Conservation (phyloP, 2,797 vertebrate genomes). For the Anableps anableps region DNA sequence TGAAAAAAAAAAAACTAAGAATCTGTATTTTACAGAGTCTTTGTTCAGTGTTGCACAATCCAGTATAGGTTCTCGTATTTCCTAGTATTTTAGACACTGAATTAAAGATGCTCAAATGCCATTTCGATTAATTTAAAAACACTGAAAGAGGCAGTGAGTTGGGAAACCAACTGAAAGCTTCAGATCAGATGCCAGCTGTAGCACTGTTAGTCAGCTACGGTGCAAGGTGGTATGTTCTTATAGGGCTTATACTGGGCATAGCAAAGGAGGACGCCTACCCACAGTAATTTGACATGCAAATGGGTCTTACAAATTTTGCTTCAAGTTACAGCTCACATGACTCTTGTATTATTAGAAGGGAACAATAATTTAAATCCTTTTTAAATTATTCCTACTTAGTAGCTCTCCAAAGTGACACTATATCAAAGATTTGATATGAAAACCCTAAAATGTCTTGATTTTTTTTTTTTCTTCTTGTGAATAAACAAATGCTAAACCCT, state of each 20-base stretch:
- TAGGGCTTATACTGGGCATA: background rate
- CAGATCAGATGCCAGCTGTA: background rate
- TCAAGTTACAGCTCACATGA: background rate
- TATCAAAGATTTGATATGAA: background rate
- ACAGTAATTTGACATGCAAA: background rate
- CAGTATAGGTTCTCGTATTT: background rate
- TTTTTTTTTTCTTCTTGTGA: background rate
- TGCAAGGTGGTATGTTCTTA: background rate
- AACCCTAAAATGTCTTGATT: background rate
- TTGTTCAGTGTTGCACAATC: background rate
- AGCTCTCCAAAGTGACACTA: background rate
- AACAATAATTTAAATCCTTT: background rate
- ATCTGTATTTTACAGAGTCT: background rate
- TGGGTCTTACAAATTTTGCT: background rate
- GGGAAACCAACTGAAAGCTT: background rate
- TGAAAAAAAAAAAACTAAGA: background rate
- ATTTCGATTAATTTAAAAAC: background rate
- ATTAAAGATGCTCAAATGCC: background rate
- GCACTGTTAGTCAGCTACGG: background rate
- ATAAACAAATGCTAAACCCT: background rate
- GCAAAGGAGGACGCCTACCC: background rate
- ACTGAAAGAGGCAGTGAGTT: background rate
- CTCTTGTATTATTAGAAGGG: background rate
- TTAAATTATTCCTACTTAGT: background rate
- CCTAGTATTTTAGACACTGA: background rate